A percentile compares a stretch with the other conserved stretches of the same genome.
Evolutionary conservation across 2,888 invertebrate species (phyloP).

Genomic region (Cantharis lateralis): DNA sequence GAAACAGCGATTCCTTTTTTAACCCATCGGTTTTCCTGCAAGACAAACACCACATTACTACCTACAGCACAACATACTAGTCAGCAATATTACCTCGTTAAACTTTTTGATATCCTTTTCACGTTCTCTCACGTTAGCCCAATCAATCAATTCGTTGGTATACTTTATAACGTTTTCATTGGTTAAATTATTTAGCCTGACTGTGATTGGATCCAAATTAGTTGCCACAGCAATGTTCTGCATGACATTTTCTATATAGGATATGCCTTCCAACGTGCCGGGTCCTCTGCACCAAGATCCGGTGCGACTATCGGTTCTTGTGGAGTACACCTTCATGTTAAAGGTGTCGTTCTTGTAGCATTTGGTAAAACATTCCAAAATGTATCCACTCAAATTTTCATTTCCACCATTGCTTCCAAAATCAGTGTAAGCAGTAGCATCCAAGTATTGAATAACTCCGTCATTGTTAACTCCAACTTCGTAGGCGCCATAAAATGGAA

Average conservation of each 20-base stretch:
- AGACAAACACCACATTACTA: neutral
- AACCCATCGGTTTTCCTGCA: neutral
- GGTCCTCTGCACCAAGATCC: slow-evolving; percentile 72
- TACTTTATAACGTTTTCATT: slow-evolving; percentile 56
- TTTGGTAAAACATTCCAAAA: slow-evolving; percentile 59
- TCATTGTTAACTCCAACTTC: slow-evolving; percentile 67
- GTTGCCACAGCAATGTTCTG: slow-evolving; percentile 62
- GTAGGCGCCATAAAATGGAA: slow-evolving; percentile 65
- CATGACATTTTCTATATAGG: neutral
- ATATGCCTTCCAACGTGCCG: slow-evolving; percentile 56
- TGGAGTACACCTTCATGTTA: slow-evolving; percentile 56
- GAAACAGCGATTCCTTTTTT: neutral
- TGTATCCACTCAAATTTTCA: slow-evolving; percentile 57
- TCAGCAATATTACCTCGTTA: slow-evolving; percentile 59
- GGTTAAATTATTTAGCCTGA: slow-evolving; percentile 61
- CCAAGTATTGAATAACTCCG: slow-evolving; percentile 71
- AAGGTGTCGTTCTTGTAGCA: slow-evolving; percentile 63
- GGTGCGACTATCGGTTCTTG: slow-evolving; percentile 66
- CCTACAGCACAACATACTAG: too few relatives aligned
- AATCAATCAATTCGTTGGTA: slow-evolving; percentile 62
- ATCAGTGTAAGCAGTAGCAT: slow-evolving; percentile 61
- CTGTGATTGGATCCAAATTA: slow-evolving; percentile 63
- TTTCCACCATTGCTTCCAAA: slow-evolving; percentile 59
- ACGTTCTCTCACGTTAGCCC: slow-evolving; percentile 62
- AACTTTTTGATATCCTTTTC: slow-evolving; percentile 61